These are phyloP conservation scores for Microtus montanus DNA, from an alignment of 2,113 vertebrate species.

Conservation along the genomic window DNA sequence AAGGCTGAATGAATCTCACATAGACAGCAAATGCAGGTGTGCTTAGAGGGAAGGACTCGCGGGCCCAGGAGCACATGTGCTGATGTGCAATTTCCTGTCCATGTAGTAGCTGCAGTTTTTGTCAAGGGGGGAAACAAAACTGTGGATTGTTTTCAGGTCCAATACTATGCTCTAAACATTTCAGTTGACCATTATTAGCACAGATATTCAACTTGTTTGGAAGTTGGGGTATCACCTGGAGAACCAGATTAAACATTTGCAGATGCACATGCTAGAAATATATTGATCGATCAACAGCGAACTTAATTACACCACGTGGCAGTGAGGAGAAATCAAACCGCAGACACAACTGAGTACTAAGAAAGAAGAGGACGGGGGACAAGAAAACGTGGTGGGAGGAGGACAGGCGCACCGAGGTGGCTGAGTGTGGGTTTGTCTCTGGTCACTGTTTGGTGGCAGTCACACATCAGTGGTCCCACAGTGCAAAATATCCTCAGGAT, in stretches of 20 bases:
- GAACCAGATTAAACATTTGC: neutral
- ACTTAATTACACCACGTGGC: neutral
- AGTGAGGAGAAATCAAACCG: neutral
- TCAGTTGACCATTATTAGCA: neutral
- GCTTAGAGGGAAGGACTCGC: neutral
- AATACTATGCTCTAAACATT: neutral
- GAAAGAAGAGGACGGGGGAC: neutral
- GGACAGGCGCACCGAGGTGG: neutral
- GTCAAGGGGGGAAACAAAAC: neutral
- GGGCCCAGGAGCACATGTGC: neutral
- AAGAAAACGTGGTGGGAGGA: neutral
- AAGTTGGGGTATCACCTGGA: neutral
- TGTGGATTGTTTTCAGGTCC: neutral
- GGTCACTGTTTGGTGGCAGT: neutral
- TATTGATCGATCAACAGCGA: neutral
- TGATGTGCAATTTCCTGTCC: neutral
- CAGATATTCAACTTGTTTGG: neutral
- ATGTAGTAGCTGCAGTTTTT: neutral
- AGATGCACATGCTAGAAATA: neutral
- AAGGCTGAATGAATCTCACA: constrained; percentile 1
- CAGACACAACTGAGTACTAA: neutral
- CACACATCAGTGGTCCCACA: too few relatives aligned
- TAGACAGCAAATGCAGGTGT: neutral
- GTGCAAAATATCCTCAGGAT: neutral
- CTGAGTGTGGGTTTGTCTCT: neutral